phyloP scores from a whole-genome alignment of 2,797 vertebrate species.

The Channa striata region DNA sequence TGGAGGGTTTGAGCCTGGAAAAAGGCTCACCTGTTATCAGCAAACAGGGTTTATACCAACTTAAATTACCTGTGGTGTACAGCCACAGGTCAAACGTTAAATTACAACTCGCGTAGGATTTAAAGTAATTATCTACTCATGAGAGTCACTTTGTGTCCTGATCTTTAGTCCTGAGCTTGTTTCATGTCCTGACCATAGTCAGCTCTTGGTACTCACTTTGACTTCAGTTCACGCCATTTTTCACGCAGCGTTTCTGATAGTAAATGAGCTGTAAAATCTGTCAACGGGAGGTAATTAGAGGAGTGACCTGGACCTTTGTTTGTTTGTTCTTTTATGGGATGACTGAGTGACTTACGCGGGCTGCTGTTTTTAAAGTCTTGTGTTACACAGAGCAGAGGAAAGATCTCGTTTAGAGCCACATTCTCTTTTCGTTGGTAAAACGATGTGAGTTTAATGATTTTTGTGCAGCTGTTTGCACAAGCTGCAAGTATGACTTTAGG shows the following conservation, averaged over 20 bases:
- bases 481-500: constrained; percentile 19
- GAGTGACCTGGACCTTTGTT: constrained; percentile 60
- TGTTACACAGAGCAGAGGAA: constrained; percentile 57
- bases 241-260: constrained; percentile 37
- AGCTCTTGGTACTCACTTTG: constrained; percentile 1
- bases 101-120: background rate
- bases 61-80: background rate
- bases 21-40: constrained; percentile 15
- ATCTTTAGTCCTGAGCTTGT: background rate
- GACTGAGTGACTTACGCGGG: constrained; percentile 58
- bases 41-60: background rate
- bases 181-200: constrained; percentile 19
- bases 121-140: background rate
- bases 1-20: constrained; percentile 10
- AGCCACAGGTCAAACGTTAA: background rate
- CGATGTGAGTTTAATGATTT: constrained; percentile 36
- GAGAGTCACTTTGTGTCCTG: background rate
- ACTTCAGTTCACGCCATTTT: constrained; percentile 34
- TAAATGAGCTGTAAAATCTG: constrained; percentile 70
- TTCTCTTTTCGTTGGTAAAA: constrained; percentile 5
- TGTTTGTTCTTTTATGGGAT: constrained; percentile 63
- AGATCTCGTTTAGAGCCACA: constrained; percentile 32
- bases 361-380: constrained; percentile 58
- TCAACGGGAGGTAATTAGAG: constrained; percentile 64
- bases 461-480: constrained; percentile 13